Evolutionary conservation across 2,888 invertebrate species (phyloP), one percentile per base, ranked within the genome.

Genomic region (Trichogramma dendrolimi): DNA sequence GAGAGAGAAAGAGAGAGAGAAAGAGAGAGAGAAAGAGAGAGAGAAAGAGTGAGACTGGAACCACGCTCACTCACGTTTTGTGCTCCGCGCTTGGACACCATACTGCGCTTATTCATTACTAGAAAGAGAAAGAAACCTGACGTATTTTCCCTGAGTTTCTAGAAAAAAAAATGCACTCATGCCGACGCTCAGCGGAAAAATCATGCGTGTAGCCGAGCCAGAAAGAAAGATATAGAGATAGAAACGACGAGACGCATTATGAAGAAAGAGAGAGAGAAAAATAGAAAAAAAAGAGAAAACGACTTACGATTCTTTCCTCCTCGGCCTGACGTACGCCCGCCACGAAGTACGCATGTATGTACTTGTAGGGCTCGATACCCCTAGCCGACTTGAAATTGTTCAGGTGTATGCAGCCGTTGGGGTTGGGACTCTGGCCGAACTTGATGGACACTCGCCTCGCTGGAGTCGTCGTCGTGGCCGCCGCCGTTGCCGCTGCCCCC

Each of bases 321-420:
- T n/a, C 5, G 40, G 6, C 6, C 4, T 4, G 5, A 4, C 58
- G 73, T 76, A 93, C 94, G 78, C 91, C 89, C 68, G 92, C 87
- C 62, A 92, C 89, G 80, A 95, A 94, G 81, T 89, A 91, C 68
- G 90, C 87, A 82, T 94, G 91, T 72, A 95, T 89, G 72, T 93
- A 85, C 81, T 85, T 85, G 79, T 88, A 90, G 54, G 87, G 86
- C 78, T 86, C 85, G 67, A 86, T 84, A 71, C 91, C 91, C 79
- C 88, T 87, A 57, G 86, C 85, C 74, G 86, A 85, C 83, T 92
- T 92, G 81, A 89, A 90, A 81, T 86, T 85, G 81, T 85, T 87
- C 76, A 92, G 82, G 82, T 92, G 92, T 80, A 86, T 84, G 80
- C 92, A 92, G 77, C 88, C 88, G 84, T 82, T 83, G 81, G 85